A percentile compares a stretch with the other conserved stretches of the same genome.
Evolutionary conservation across 2,113 vertebrate species (phyloP).

Genomic region (Clarias gariepinus): DNA sequence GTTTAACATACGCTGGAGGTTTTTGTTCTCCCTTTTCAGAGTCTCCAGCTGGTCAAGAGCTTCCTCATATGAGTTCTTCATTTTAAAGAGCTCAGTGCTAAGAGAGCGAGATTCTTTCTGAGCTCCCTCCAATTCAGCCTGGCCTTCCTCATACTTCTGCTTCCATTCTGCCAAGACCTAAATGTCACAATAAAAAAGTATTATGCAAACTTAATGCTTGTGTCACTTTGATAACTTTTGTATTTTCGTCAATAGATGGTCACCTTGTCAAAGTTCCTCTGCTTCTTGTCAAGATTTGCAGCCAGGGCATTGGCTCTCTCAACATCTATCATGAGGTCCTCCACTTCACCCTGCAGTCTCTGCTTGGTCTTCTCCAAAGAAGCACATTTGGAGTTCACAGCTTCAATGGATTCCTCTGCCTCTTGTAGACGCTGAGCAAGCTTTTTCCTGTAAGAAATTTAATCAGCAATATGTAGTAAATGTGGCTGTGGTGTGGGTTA

Average conservation of each 20-base stretch:
- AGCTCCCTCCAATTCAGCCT: too few relatives aligned
- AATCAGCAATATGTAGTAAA: not conserved
- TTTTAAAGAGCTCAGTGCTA: too few relatives aligned
- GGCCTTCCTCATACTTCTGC: too few relatives aligned
- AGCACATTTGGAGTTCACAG: constrained; percentile 48
- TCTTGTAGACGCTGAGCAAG: constrained; percentile 63
- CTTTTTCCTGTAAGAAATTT: constrained; percentile 64
- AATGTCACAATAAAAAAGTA: constrained; percentile 4
- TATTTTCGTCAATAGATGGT: not conserved
- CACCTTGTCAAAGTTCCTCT: not conserved
- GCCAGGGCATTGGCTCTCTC: constrained; percentile 56
- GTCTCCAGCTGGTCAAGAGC: not conserved
- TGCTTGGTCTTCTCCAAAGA: constrained; percentile 55
- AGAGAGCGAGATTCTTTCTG: too few relatives aligned
- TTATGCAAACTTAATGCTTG: not conserved
- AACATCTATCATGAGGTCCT: constrained; percentile 70
- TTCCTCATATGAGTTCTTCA: too few relatives aligned
- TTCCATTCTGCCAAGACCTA: too few relatives aligned
- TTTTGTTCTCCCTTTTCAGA: constrained; percentile 55
- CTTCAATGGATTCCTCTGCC: constrained; percentile 50
- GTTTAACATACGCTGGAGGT: constrained; percentile 43
- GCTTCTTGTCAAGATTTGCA: too few relatives aligned
- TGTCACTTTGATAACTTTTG: not conserved
- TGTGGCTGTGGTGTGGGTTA: not conserved
- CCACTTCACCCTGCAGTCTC: constrained; percentile 56